These are phyloP conservation scores for Scomber japonicus DNA, from an alignment of 2,113 vertebrate species.

Conservation along the genomic window DNA sequence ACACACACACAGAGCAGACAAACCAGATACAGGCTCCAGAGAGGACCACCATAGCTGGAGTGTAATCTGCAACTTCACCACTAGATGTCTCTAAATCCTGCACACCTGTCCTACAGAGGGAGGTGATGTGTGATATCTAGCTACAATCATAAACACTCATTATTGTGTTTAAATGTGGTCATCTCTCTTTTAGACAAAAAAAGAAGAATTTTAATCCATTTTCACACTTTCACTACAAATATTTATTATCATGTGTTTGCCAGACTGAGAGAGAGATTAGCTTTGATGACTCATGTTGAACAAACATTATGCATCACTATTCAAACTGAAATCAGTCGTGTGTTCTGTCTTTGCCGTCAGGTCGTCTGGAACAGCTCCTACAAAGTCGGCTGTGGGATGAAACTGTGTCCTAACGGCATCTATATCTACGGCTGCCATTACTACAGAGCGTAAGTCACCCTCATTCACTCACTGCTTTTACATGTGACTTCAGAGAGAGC, in stretches of 20 bases:
- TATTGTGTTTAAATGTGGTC: too few species aligned
- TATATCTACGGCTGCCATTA: slow-evolving; percentile 82
- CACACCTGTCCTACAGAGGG: too few species aligned
- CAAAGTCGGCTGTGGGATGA: slow-evolving; percentile 76
- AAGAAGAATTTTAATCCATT: too few species aligned
- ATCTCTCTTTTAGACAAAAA: too few species aligned
- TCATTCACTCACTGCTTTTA: background rate
- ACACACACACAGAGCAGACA: too few species aligned
- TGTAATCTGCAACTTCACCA: too few species aligned
- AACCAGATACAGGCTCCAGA: too few species aligned
- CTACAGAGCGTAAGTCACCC: slow-evolving; percentile 77
- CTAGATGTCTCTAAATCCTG: too few species aligned
- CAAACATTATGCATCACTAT: background rate
- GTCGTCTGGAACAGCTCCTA: slow-evolving; percentile 82
- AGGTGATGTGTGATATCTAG: too few species aligned
- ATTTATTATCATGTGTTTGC: background rate
- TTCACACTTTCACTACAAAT: too few species aligned
- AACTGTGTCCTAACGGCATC: slow-evolving; percentile 45
- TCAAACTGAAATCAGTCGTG: background rate
- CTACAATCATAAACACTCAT: too few species aligned
- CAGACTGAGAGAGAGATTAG: background rate
- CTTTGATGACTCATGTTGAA: background rate
- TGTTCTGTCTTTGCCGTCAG: slow-evolving; percentile 51
- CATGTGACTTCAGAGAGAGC: background rate
- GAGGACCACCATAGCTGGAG: too few species aligned